Conservation (phyloP, 2,113 vertebrate genomes). For the Ceuthmochares aereus region DNA sequence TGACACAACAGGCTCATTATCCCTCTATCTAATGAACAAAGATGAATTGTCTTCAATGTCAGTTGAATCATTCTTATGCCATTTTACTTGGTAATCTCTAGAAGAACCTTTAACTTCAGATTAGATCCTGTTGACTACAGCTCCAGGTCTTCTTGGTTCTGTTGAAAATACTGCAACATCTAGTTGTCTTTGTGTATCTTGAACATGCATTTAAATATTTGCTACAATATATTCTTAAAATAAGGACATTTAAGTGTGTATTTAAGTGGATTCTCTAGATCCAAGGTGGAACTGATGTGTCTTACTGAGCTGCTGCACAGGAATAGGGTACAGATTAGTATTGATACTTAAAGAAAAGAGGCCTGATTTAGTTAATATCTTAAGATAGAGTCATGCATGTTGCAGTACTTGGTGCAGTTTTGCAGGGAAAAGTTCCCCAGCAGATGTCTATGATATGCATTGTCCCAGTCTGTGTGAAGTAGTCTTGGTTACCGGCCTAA, state of each 20-base stretch:
- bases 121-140: not conserved
- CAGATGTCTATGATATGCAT: too few relatives aligned
- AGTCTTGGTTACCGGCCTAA: not conserved
- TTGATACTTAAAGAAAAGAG: not conserved
- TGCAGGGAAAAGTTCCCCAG: not conserved
- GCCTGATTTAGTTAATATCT: not conserved
- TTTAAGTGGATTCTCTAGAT: not conserved
- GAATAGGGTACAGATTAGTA: not conserved
- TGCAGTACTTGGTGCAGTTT: not conserved
- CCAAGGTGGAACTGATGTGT: not conserved
- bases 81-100: not conserved
- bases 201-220: not conserved
- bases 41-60: not conserved
- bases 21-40: not conserved
- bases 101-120: not conserved
- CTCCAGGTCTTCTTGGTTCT: not conserved
- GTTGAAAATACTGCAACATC: not conserved
- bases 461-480: not conserved
- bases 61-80: not conserved
- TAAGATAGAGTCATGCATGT: not conserved
- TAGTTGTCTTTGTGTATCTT: not conserved
- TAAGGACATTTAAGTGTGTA: not conserved
- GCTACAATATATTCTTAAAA: not conserved
- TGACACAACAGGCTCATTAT: not conserved
- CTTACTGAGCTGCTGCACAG: not conserved